Base-by-base conservation (phyloP, 2,797 vertebrate species). In the Synaphobranchus kaupii region DNA sequence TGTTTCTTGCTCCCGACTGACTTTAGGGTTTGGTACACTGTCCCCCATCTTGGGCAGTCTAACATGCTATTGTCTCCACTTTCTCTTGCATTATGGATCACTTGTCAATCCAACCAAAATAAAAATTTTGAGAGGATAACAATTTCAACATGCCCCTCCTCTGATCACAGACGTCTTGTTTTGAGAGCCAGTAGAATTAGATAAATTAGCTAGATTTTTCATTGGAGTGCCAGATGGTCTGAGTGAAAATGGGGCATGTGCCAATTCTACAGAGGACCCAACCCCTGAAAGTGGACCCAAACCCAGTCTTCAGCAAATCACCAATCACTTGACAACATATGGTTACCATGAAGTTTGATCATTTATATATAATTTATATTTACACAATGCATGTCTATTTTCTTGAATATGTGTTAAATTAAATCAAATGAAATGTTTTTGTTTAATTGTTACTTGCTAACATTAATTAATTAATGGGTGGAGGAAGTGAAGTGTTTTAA, bases 151-250 rank as follows among this genome's bases (percentile, higher is more conserved):
- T 4, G 7, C 1, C 25, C 6, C 68, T 31, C 4, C 28, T 34
- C 66, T 10, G 68, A 8, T 31, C 12, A 13, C 68, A 31, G n/a
- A 58, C n/a, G 6, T 68, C 13, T 68, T n/a, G 25, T 28, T 68
- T 68, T 68, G 63, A 68, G 63, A 68, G 63, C 25, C 63, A 68
- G n/a, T 12, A 68, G 63, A 68, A 68, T 68, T 7, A 25, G 63
- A 68, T 68, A 28, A 28, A 68, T 68, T 68, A 68, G 25, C 63
- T n/a, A 22, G 10, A 68, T 7, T 68, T 68, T 68, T 68, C 60
- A 28, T 68, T 68, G n/a, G 25, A 68, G 63, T 68, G 63, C 25
- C 63, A 68, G n/a, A 68, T 68, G 63, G 63, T 68, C 63, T 68
- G 63, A 10, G 63, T 28, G 63, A 10, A 68, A 68, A 68, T 68